Evolutionary conservation across 2,888 invertebrate species (phyloP).

Genomic region (Smittia aterrima): DNA sequence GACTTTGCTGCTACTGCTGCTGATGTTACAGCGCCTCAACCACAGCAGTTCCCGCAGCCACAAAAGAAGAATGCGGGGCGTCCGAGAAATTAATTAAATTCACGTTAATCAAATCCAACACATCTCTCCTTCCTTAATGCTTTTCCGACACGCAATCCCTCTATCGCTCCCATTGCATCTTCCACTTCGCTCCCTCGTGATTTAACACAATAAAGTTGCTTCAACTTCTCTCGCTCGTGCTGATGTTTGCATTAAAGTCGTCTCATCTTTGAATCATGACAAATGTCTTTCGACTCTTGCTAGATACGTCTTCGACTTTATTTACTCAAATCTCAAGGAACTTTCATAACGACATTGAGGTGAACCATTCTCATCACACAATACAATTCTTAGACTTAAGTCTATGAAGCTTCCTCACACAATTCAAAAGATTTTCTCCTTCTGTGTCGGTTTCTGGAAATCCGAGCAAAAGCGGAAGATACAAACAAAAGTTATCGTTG

Average conservation of each 20-base stretch:
- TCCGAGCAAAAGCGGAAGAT: neutral
- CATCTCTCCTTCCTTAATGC: slow-evolving; percentile 9
- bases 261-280: slow-evolving; percentile 19
- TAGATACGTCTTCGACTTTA: neutral
- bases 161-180: slow-evolving; percentile 18
- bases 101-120: neutral
- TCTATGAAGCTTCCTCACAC: neutral
- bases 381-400: neutral
- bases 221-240: neutral
- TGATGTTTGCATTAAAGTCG: neutral
- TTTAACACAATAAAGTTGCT: too few species aligned
- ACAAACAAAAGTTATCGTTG: slow-evolving; percentile 13
- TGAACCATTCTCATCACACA: neutral
- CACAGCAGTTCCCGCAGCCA: slow-evolving; percentile 32
- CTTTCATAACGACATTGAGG: neutral
- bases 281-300: slow-evolving; percentile 11
- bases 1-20: neutral
- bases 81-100: slow-evolving; percentile 38
- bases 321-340: neutral
- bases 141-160: slow-evolving; percentile 1
- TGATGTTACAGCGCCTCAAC: neutral
- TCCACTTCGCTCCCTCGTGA: neutral
- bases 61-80: slow-evolving; percentile 36
- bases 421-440: neutral
- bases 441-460: too few species aligned